Evolutionary conservation across 1,140 invertebrate species (phyloP).

Genomic region (Brachionus koreanus): DNA sequence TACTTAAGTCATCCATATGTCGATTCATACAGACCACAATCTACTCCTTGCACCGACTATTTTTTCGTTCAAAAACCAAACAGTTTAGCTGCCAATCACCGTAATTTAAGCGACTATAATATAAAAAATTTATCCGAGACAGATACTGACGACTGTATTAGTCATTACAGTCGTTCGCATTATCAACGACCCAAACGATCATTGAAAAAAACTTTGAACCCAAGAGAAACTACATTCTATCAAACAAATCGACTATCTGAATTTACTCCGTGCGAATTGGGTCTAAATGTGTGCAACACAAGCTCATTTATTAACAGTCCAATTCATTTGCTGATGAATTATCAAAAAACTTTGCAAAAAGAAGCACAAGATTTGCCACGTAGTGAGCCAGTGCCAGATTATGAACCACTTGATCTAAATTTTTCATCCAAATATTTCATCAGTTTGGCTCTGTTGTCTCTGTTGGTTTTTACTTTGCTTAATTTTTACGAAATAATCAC

Average conservation of each 20-base stretch:
- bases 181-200: neutral
- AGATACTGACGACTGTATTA: neutral
- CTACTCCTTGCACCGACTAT: neutral
- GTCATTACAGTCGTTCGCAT: neutral
- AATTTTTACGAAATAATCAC: neutral
- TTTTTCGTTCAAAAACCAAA: neutral
- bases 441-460: neutral
- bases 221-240: neutral
- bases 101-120: neutral
- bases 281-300: neutral
- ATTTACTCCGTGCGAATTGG: neutral
- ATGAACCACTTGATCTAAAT: neutral
- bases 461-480: neutral
- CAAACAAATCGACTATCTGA: neutral
- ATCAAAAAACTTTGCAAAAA: neutral
- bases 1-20: neutral
- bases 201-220: neutral
- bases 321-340: neutral
- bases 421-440: neutral
- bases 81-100: neutral
- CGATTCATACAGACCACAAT: neutral
- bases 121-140: neutral
- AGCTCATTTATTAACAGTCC: slow-evolving; percentile 24
- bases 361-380: neutral
- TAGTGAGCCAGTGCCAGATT: neutral